Conservation (phyloP, 2,888 invertebrate species). For the Diarsia brunnea region DNA sequence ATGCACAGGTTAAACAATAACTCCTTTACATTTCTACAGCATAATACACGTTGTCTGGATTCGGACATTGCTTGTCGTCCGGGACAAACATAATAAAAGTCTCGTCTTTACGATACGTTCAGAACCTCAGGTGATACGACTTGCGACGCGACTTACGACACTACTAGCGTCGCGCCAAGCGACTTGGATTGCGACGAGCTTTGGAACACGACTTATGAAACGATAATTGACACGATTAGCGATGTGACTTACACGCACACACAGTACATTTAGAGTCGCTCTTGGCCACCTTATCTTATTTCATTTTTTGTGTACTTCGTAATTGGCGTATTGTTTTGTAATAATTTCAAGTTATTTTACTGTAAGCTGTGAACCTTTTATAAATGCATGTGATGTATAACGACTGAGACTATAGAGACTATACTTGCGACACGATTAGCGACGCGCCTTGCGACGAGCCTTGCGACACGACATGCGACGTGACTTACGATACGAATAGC, state of each 20-base stretch:
- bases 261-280: too few relatives aligned
- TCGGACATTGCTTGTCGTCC: constrained; percentile 11
- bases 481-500: not conserved
- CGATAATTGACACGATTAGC: not conserved
- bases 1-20: constrained; percentile 5
- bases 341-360: too few relatives aligned
- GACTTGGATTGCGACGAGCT: not conserved
- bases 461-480: not conserved
- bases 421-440: not conserved
- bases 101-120: not conserved
- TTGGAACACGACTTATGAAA: not conserved
- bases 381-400: too few relatives aligned
- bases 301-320: too few relatives aligned
- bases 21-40: constrained; percentile 6
- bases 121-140: not conserved
- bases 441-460: not conserved
- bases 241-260: too few relatives aligned
- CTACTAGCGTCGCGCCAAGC: too few relatives aligned
- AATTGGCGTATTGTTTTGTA: too few relatives aligned
- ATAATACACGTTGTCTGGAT: constrained; percentile 1
- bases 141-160: not conserved
- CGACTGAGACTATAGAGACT: too few relatives aligned
- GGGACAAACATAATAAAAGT: not conserved
- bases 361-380: too few relatives aligned
- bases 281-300: too few relatives aligned